Percentiles rank a stretch among this genome's conserved stretches.
Conservation (phyloP, 2,888 invertebrate genomes). For the Dorcus parallelipipedus region DNA sequence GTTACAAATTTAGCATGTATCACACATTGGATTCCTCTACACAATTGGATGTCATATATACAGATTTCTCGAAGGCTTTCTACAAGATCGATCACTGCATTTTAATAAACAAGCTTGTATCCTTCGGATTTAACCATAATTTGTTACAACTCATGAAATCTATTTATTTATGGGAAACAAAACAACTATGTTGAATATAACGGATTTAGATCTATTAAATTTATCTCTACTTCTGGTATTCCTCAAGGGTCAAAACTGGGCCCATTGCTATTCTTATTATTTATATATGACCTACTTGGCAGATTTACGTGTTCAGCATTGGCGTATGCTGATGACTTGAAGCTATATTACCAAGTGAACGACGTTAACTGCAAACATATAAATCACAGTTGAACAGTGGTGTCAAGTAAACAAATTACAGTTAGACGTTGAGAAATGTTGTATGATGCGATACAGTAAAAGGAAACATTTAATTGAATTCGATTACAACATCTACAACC, state of each 20-base stretch:
- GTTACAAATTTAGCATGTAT: background rate
- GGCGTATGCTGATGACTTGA: conserved; percentile 13
- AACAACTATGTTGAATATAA: conserved; percentile 6
- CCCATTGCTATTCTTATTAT: conserved; percentile 7
- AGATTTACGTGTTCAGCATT: background rate
- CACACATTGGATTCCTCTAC: background rate
- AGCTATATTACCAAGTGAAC: background rate
- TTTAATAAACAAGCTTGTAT: too few relatives aligned
- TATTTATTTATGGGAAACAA: background rate
- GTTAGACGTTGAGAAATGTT: too few relatives aligned
- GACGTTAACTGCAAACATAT: too few relatives aligned
- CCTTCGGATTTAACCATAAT: too few relatives aligned
- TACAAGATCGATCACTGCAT: conserved; percentile 19
- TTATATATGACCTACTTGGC: conserved; percentile 5
- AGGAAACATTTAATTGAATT: too few relatives aligned
- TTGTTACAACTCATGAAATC: too few relatives aligned
- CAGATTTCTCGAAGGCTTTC: conserved; percentile 29
- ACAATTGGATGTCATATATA: conserved; percentile 15
- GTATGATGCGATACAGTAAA: too few relatives aligned
- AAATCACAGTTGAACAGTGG: too few relatives aligned
- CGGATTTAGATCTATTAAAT: background rate
- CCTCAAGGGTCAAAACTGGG: conserved; percentile 19
- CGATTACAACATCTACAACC: too few relatives aligned
- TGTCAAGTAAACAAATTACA: too few relatives aligned
- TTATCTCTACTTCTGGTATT: conserved; percentile 6